phyloP scores from a whole-genome alignment of 2,888 invertebrate species.

The Philereme vetulata region DNA sequence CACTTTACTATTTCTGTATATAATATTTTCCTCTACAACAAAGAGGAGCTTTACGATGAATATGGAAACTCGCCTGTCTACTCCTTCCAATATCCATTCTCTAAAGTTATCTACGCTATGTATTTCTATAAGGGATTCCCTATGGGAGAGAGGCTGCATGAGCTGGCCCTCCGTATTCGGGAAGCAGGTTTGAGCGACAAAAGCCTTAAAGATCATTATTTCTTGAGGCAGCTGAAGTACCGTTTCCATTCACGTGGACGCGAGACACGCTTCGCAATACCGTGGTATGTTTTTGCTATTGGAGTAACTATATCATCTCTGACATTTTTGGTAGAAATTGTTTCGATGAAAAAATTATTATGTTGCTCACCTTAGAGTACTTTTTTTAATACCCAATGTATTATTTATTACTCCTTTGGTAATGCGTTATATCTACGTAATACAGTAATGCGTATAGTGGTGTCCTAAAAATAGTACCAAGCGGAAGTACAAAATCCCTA shows the following conservation, averaged over 20 bases:
- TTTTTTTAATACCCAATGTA: no score
- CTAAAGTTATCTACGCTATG: slow-evolving; percentile 55
- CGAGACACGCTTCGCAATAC: slow-evolving; percentile 39
- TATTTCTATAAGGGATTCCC: slow-evolving; percentile 67
- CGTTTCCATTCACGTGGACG: slow-evolving; percentile 27
- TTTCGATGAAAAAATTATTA: slow-evolving; percentile 3
- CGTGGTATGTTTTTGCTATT: slow-evolving; percentile 50
- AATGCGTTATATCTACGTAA: no score
- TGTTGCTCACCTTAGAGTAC: no score
- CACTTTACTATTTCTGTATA: slow-evolving; percentile 49
- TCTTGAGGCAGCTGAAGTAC: slow-evolving; percentile 34
- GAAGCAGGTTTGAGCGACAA: slow-evolving; percentile 56
- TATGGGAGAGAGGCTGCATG: slow-evolving; percentile 41
- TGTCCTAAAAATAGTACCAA: no score
- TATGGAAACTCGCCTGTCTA: slow-evolving; percentile 43
- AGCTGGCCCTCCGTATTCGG: slow-evolving; percentile 45
- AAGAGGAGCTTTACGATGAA: slow-evolving; percentile 45
- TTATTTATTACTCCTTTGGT: no score
- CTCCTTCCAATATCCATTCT: slow-evolving; percentile 44
- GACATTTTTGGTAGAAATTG: slow-evolving; percentile 43
- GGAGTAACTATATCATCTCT: slow-evolving; percentile 44
- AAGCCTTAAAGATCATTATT: slow-evolving; percentile 36
- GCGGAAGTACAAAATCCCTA: no score
- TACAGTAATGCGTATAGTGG: no score
- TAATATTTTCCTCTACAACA: slow-evolving; percentile 48